A percentile compares a stretch with the other conserved stretches of the same genome.
These are phyloP conservation scores for Nyctereutes procyonoides DNA, from an alignment of 2,113 vertebrate genomes.

Conservation along the genomic window DNA sequence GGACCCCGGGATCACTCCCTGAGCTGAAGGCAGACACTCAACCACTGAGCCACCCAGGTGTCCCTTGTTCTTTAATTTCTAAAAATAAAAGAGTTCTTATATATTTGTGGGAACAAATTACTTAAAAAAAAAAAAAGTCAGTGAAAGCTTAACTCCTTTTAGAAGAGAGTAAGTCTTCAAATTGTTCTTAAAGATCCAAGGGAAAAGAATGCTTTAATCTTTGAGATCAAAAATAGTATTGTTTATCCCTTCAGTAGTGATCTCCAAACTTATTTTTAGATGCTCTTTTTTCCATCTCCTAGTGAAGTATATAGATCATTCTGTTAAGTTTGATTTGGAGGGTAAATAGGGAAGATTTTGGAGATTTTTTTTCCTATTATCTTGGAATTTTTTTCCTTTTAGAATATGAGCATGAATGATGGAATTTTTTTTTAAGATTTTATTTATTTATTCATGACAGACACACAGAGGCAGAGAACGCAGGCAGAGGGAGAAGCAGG, in stretches of 20 bases:
- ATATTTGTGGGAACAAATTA: conserved; percentile 6
- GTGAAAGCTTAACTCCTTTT: not conserved
- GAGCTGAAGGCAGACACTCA: no score
- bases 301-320: not conserved
- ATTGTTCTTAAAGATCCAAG: not conserved
- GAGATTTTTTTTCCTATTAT: not conserved
- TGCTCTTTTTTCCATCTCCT: not conserved
- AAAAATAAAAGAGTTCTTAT: not conserved
- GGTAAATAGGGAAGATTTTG: not conserved
- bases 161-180: not conserved
- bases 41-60: no score
- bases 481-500: no score
- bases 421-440: not conserved
- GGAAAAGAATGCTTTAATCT: conserved; percentile 6
- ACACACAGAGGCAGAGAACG: no score
- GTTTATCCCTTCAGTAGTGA: not conserved
- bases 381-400: conserved; percentile 7
- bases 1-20: no score
- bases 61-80: not conserved
- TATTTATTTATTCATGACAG: no score
- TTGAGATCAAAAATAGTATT: not conserved
- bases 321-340: not conserved
- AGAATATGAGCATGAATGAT: not conserved
- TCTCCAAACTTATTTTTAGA: not conserved
- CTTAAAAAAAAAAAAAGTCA: not conserved